Conservation (phyloP, 2,888 invertebrate genomes). For the Dasysyrphus albostriatus region DNA sequence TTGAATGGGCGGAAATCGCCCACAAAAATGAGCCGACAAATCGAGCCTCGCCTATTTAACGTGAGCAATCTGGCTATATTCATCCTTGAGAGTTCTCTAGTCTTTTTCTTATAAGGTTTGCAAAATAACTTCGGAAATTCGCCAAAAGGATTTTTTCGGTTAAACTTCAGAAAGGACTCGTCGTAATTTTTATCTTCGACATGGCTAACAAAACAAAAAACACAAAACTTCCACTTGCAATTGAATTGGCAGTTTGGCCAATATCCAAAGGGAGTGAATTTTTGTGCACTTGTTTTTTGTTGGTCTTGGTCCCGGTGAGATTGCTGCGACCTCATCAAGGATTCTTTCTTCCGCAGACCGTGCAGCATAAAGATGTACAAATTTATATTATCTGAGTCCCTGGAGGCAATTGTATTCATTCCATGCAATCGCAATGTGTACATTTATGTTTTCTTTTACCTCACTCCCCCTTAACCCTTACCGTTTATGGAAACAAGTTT, state of each 20-base stretch:
- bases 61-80: slow-evolving; percentile 42
- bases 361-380: slow-evolving; percentile 57
- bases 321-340: slow-evolving; percentile 66
- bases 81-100: slow-evolving; percentile 51
- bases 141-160: slow-evolving; percentile 41
- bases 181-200: slow-evolving; percentile 66
- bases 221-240: slow-evolving; percentile 65
- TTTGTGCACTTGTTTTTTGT: slow-evolving; percentile 62
- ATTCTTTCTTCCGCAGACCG: slow-evolving; percentile 60
- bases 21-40: slow-evolving; percentile 74
- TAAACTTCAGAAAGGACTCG: slow-evolving; percentile 3
- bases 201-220: slow-evolving; percentile 22
- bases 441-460: slow-evolving; percentile 33
- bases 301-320: not conserved
- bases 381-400: slow-evolving; percentile 60
- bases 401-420: slow-evolving; percentile 56
- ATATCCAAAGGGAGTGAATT: slow-evolving; percentile 79
- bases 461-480: not conserved
- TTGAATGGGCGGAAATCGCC: slow-evolving; percentile 61
- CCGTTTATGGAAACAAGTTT: slow-evolving; percentile 50
- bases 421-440: slow-evolving; percentile 59
- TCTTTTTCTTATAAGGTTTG: slow-evolving; percentile 30
- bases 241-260: slow-evolving; percentile 82
- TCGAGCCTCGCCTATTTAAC: slow-evolving; percentile 63
- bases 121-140: slow-evolving; percentile 52